Conservation (phyloP, 2,113 vertebrate species). For the Phalacrocorax pelagicus region DNA sequence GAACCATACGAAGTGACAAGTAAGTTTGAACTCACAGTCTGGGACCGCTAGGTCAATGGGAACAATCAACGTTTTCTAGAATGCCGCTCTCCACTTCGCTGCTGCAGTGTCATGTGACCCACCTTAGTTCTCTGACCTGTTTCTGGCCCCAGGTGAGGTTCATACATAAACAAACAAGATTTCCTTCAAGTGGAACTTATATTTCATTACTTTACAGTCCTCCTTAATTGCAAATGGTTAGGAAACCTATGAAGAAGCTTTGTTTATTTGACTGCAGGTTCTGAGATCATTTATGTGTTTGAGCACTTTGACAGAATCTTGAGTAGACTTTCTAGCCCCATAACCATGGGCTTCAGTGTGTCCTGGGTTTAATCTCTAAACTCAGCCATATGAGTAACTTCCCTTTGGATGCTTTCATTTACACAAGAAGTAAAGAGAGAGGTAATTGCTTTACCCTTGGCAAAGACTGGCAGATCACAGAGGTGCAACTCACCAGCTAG, state of each 20-base stretch:
- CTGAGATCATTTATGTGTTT: not conserved
- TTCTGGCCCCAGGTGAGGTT: not conserved
- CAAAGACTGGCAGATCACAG: not conserved
- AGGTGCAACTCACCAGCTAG: not conserved
- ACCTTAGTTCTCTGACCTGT: not conserved
- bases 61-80: not conserved
- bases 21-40: not conserved
- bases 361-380: not conserved
- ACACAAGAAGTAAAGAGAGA: not conserved
- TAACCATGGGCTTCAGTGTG: not conserved
- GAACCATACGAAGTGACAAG: not conserved
- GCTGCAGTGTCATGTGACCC: not conserved
- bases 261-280: not conserved
- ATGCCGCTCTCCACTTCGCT: not conserved
- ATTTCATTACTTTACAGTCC: not conserved
- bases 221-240: not conserved
- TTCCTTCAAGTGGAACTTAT: not conserved
- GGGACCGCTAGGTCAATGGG: not conserved
- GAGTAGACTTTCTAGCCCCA: not conserved
- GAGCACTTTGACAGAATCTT: not conserved
- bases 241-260: not conserved
- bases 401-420: not conserved
- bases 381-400: not conserved
- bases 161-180: not conserved
- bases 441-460: not conserved